These are phyloP conservation scores for Saccopteryx bilineata DNA, from an alignment of 2,113 vertebrate genomes.

Conservation along the genomic window DNA sequence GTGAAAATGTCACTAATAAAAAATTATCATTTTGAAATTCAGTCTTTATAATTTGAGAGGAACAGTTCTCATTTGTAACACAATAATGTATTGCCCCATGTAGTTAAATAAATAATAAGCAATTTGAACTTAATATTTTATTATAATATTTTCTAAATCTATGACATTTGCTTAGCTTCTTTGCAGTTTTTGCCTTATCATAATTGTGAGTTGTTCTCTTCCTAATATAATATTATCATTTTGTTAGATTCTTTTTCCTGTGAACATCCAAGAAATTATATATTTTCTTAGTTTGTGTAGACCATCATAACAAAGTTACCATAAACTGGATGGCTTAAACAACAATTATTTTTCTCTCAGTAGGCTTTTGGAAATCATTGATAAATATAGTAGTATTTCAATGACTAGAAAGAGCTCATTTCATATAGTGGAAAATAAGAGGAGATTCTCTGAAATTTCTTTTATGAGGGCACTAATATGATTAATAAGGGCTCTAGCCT, in stretches of 20 bases:
- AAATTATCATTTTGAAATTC: neutral
- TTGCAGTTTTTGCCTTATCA: neutral
- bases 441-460: neutral
- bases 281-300: neutral
- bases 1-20: neutral
- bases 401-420: neutral
- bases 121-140: neutral
- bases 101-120: neutral
- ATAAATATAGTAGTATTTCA: neutral
- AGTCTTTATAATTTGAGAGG: neutral
- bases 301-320: neutral
- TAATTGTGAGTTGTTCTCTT: neutral
- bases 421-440: neutral
- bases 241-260: neutral
- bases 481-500: neutral
- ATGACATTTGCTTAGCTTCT: neutral
- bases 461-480: neutral
- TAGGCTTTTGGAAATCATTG: neutral
- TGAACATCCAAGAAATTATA: neutral
- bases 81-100: neutral
- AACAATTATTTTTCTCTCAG: neutral
- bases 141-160: neutral
- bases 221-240: neutral
- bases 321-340: neutral
- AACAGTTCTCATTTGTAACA: neutral